phyloP scores from a whole-genome alignment of 2,113 vertebrate species.

The Aegotheles bennettii region DNA sequence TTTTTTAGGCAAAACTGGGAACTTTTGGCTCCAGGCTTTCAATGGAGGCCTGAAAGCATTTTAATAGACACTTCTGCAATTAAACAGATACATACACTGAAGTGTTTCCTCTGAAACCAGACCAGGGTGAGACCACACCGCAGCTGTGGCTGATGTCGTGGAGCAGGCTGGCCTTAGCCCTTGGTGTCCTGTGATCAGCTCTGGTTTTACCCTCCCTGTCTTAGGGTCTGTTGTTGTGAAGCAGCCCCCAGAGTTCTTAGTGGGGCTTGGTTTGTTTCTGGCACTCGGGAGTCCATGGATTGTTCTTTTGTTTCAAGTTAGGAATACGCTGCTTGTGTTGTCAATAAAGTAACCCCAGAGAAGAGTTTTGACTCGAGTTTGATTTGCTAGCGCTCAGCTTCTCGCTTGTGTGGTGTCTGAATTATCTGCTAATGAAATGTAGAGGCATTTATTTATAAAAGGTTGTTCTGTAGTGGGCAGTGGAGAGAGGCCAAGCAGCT shows the following conservation, averaged over 20 bases:
- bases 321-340: not conserved
- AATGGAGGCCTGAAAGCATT: not conserved
- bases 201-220: not conserved
- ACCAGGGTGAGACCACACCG: not conserved
- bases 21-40: not conserved
- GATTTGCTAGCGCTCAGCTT: not conserved
- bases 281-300: not conserved
- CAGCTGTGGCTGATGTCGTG: not conserved
- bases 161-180: not conserved
- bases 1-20: not conserved
- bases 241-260: not conserved
- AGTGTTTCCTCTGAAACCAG: not conserved
- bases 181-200: not conserved
- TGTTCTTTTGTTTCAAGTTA: not conserved
- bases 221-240: not conserved
- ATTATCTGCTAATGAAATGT: not conserved
- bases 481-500: not conserved
- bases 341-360: not conserved
- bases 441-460: not conserved
- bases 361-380: not conserved
- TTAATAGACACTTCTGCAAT: not conserved
- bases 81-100: rapidly evolving
- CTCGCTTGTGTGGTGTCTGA: not conserved
- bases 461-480: not conserved
- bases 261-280: not conserved